Base-by-base conservation (phyloP, 2,113 vertebrate species). In the Vulpes ferrilata region DNA sequence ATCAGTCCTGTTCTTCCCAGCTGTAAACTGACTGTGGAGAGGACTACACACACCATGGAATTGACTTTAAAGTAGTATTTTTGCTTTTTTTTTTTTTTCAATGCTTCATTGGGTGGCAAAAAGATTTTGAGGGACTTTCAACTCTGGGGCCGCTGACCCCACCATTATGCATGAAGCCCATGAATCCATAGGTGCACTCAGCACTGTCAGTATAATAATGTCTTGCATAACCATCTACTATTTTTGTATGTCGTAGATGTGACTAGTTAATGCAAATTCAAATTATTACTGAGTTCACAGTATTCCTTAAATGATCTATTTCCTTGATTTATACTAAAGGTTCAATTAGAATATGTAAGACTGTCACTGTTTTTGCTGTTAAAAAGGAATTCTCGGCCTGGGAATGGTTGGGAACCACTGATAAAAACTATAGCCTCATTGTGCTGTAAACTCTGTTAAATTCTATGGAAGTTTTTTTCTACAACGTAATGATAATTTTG, bases 261-360 rank as follows among this genome's bases (percentile, higher is more conserved):
- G 83, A 85, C 27, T 73, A 82, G 4, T 78, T 95, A 93, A n/a
- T 82, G 13, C 51, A 92, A 95, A 83, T 89, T 92, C 48, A 74
- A 11, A 84, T 80, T 35, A 84, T 95, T 73, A 53, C 11, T 60
- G n/a, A 65, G 1, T 79, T 84, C 51, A 53, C 9, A 38, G 22
- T 71, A 64, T 78, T 89, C 88, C 81, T 59, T 9, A 94, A 93
- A 83, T 80, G 27, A 82, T 51, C 7, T 83, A 25, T 85, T 95
- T 89, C 35, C 9, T 93, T 43, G 69, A 43, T 53, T 91, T 86
- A 73, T 83, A 76, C 19, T 64, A 67, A 92, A 90, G 23, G 2
- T 90, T 74, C 25, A 83, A 27, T 78, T 94, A 48, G 64, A 43
- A 35, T 81, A 12, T 71, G 13, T 23, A 69, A 62, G 12, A 7